phyloP scores from a whole-genome alignment of 2,797 vertebrate genomes.

The Limosa lapponica region DNA sequence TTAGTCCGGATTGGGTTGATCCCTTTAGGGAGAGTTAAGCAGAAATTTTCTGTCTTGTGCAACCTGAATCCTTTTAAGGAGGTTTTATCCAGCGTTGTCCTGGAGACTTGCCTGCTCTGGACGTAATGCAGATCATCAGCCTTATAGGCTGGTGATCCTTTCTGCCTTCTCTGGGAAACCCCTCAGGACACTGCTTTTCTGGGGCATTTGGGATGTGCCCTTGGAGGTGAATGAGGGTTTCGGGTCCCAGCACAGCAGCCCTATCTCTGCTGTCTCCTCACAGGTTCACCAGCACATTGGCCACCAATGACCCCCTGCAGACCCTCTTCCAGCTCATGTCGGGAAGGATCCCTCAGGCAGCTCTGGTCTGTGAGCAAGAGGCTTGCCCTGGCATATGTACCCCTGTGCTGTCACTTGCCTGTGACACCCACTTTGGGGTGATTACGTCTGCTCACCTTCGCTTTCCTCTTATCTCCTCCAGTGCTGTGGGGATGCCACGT shows the following conservation, averaged over 20 bases:
- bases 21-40: constrained; percentile 27
- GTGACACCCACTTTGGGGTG: background rate
- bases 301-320: constrained; percentile 87
- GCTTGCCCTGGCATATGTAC: background rate
- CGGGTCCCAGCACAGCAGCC: background rate
- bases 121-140: background rate
- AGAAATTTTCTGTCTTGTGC: background rate
- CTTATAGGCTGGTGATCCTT: background rate
- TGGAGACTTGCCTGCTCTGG: background rate
- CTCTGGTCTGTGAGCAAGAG: constrained; percentile 76
- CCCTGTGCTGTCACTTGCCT: background rate
- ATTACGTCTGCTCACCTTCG: background rate
- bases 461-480: constrained; percentile 16
- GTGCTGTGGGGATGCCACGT: constrained; percentile 81
- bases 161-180: background rate
- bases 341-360: constrained; percentile 85
- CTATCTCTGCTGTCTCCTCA: background rate
- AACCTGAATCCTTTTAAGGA: background rate
- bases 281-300: constrained; percentile 90
- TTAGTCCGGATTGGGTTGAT: constrained; percentile 13
- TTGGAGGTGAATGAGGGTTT: background rate
- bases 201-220: background rate
- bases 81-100: background rate
- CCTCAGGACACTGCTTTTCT: background rate
- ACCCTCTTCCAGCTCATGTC: constrained; percentile 93